These are phyloP conservation scores for Lophura nycthemera DNA, from an alignment of 2,113 vertebrate species.

Conservation along the genomic window DNA sequence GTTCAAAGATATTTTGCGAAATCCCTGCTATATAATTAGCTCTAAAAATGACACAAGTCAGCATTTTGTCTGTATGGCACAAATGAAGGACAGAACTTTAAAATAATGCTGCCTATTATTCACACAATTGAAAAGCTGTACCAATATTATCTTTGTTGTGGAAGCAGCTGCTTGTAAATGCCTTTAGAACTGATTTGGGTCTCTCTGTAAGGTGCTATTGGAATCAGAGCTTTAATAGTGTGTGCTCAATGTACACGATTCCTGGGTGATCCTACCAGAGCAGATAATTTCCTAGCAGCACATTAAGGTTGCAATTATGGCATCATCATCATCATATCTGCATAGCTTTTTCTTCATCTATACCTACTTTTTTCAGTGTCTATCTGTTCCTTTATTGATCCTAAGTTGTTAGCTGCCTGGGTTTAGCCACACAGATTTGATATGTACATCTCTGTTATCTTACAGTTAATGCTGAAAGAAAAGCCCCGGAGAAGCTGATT, in stretches of 20 bases:
- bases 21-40: constrained; percentile 58
- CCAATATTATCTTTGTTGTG: background rate
- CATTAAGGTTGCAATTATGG: background rate
- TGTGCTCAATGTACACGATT: background rate
- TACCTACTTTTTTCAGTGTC: background rate
- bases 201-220: background rate
- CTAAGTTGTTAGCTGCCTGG: background rate
- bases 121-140: constrained; percentile 7
- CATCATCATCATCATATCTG: background rate
- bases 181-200: constrained; percentile 17
- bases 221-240: background rate
- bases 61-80: constrained; percentile 25
- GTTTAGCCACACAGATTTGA: background rate
- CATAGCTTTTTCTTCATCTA: background rate
- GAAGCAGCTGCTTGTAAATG: constrained; percentile 21
- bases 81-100: background rate
- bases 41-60: constrained; percentile 11
- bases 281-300: constrained; percentile 7
- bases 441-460: background rate
- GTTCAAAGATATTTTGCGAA: constrained; percentile 35
- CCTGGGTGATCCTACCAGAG: background rate
- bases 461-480: background rate
- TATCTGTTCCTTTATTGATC: background rate
- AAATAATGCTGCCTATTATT: background rate
- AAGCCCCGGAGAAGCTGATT: background rate